Evolutionary conservation across 2,113 vertebrate genomes (phyloP).

Genomic region (Lepus timidus): DNA sequence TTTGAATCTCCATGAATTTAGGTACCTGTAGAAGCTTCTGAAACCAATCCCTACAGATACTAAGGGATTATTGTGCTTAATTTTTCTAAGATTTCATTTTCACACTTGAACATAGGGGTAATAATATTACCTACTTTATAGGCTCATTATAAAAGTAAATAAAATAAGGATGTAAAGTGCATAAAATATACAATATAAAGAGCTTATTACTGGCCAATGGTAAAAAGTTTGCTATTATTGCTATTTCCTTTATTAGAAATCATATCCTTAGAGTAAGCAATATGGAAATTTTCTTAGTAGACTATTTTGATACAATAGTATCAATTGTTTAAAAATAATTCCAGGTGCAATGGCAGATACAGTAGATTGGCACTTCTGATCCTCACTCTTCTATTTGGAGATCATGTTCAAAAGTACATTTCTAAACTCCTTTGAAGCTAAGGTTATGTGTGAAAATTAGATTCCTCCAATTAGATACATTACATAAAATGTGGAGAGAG

Average conservation of each 20-base stretch:
- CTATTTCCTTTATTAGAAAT: not conserved
- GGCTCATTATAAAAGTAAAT: not conserved
- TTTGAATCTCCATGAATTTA: no score
- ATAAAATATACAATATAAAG: no score
- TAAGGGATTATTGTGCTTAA: no score
- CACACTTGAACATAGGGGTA: no score
- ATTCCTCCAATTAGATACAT: not conserved
- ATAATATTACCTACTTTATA: not conserved
- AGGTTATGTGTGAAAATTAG: not conserved
- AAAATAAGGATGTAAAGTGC: not conserved
- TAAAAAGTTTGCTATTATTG: not conserved
- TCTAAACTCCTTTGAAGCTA: not conserved
- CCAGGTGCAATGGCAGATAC: no score
- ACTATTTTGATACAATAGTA: not conserved
- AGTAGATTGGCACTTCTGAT: not conserved
- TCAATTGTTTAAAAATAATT: not conserved
- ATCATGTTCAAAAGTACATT: not conserved
- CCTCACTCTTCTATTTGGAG: not conserved
- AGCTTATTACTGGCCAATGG: not conserved
- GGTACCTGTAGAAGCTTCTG: no score
- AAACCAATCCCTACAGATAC: no score
- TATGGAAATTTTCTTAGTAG: not conserved
- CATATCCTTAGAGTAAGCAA: not conserved
- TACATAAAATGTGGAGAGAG: conserved; percentile 1
- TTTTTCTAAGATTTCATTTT: no score